Base-by-base conservation (phyloP, 2,797 vertebrate genomes). In the Sebastes hopkinsi region DNA sequence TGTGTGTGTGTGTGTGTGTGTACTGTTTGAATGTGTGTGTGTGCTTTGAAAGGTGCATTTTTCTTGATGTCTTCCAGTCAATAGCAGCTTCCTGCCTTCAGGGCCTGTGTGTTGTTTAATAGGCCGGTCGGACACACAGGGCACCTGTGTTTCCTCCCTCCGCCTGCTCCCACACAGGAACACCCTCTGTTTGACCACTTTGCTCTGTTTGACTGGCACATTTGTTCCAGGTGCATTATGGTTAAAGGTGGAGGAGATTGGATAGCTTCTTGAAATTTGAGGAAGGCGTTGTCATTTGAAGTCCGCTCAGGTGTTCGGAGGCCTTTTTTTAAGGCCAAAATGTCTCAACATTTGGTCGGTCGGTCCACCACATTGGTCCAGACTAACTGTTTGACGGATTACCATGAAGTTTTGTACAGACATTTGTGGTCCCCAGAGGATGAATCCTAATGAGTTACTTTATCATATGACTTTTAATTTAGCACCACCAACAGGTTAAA, bases 61-160 rank as follows among this genome's bases (percentile, higher is more conserved):
- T 94, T 94, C 94, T 93, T 95, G 92, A 94, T 95, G 94, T 95
- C 89, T 92, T 87, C 88, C 82, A 92, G 94, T 95, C 93, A 94
- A 94, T 89, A 93, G 91, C 80, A 75, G 92, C 95, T 96, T 96
- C 95, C 95, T 95, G 93, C 94, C 95, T 94, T 61, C 77, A 50
- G 93, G 95, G 90, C 83, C 85, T 32, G 85, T 91, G 87, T 89
- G 92, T 75, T 88, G 93, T 91, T 94, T 95, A 93, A 94, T 93
- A 88, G 93, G 84, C 71, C 36, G 59, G 29, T 89, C 61, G 76
- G 88, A 94, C 92, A 94, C 92, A 94, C 91, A 91, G 92, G 89
- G 91, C 91, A 94, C 92, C 94, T 95, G 94, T 94, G 92, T 93
- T 90, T 90, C 79, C 87, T 80, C 30, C 79, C 68, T 61, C 79